A percentile compares a stretch with the other conserved stretches of the same genome.
Conservation (phyloP, 2,113 vertebrate species). For the Phaethornis superciliosus region DNA sequence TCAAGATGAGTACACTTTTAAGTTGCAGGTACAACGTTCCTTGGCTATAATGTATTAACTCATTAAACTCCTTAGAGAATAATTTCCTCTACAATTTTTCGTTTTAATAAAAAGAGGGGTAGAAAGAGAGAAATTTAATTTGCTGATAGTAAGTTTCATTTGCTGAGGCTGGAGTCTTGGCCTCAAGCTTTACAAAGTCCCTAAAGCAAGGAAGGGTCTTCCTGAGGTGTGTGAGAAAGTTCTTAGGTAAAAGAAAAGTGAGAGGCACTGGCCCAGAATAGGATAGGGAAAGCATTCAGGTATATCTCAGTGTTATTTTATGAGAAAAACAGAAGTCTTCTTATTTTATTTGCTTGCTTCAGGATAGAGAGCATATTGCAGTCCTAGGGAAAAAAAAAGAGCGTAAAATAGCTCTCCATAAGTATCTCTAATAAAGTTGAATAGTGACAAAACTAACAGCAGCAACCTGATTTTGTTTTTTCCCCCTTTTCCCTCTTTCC, state of each 20-base stretch:
- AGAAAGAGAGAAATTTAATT: neutral
- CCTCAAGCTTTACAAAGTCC: neutral
- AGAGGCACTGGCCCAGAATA: neutral
- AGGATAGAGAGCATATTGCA: neutral
- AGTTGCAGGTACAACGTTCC: neutral
- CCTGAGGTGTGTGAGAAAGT: neutral
- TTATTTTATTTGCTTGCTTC: neutral
- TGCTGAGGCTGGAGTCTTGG: no score
- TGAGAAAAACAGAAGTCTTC: neutral
- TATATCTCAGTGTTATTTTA: neutral
- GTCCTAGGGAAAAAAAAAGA: neutral
- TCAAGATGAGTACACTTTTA: neutral
- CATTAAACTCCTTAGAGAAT: neutral
- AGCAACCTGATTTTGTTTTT: neutral
- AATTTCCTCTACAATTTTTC: neutral
- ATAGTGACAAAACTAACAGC: neutral
- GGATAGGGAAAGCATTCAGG: neutral
- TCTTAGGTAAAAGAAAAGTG: neutral
- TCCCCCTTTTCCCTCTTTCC: neutral
- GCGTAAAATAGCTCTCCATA: neutral
- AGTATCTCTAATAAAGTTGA: neutral
- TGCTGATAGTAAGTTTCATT: neutral
- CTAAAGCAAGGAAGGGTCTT: neutral
- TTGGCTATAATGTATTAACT: neutral
- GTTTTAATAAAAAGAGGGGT: neutral